Evolutionary conservation across 2,888 invertebrate species (phyloP).

Genomic region (Xestobium rufovillosum): DNA sequence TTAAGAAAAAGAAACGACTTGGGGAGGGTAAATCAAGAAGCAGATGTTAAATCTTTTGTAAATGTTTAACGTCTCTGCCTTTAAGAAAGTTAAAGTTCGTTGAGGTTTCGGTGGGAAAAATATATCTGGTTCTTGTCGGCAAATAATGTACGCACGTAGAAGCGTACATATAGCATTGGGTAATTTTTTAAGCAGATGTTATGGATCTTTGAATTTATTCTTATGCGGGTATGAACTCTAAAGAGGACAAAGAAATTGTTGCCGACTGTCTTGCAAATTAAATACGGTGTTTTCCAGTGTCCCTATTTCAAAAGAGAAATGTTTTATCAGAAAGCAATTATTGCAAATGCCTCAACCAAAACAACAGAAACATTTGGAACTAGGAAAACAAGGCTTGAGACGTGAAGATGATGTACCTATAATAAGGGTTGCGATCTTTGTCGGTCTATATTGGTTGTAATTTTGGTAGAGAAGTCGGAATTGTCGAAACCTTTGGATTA

Average conservation of each 20-base stretch:
- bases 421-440: too few relatives aligned
- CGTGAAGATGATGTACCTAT: too few relatives aligned
- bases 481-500: too few relatives aligned
- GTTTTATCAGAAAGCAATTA: too few relatives aligned
- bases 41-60: conserved; percentile 38
- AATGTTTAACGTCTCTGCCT: conserved; percentile 35
- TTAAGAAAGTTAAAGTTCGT: conserved; percentile 28
- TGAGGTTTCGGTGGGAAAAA: conserved; percentile 22
- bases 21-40: conserved; percentile 41
- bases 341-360: too few relatives aligned
- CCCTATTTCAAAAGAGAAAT: too few relatives aligned
- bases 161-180: neutral
- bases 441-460: too few relatives aligned
- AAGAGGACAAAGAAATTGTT: neutral
- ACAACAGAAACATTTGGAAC: too few relatives aligned
- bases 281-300: too few relatives aligned
- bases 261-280: too few relatives aligned
- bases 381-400: too few relatives aligned
- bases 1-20: conserved; percentile 34
- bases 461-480: too few relatives aligned
- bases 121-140: conserved; percentile 7
- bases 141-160: neutral
- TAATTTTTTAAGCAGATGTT: neutral
- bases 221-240: conserved; percentile 2
- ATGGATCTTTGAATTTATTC: neutral